phyloP scores from a whole-genome alignment of 2,797 vertebrate genomes.

The Tarsius wallacei region DNA sequence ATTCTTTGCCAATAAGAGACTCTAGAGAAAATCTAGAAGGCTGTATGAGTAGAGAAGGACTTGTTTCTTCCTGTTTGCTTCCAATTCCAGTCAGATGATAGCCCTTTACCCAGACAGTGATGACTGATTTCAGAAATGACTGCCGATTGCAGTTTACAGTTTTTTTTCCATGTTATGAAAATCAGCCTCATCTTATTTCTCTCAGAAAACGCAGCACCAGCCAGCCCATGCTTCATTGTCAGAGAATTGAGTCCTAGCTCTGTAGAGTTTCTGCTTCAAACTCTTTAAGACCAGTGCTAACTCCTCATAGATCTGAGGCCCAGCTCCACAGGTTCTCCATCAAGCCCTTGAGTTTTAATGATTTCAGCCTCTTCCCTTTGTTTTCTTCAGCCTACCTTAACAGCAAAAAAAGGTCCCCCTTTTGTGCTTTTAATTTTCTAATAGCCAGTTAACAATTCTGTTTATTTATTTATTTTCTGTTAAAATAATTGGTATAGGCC shows the following conservation, averaged over 20 bases:
- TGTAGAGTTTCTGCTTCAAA: not conserved
- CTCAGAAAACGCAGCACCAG: conserved; percentile 13
- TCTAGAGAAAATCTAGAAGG: conserved; percentile 40
- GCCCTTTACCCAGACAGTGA: not conserved
- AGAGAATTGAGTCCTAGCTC: not conserved
- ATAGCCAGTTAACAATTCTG: not conserved
- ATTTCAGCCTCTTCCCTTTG: not conserved
- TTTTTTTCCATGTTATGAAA: conserved; percentile 16
- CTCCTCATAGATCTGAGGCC: not conserved
- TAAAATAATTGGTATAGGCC: not conserved
- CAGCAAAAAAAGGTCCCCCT: not conserved
- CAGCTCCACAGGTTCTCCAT: not conserved
- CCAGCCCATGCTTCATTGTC: not conserved
- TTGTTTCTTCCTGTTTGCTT: not conserved
- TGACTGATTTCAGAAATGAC: not conserved
- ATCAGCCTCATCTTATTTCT: not conserved
- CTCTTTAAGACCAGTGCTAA: not conserved
- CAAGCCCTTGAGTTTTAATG: not conserved
- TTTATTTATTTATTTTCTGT: not conserved
- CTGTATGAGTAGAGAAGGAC: not conserved
- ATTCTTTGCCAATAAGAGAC: not conserved
- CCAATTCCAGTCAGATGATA: not conserved
- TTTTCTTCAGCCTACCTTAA: not conserved
- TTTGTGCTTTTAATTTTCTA: conserved; percentile 25
- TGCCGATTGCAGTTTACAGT: not conserved